phyloP scores from a whole-genome alignment of 37 sponge, comb jelly and placozoan species.

The Eunapius fragilis region DNA sequence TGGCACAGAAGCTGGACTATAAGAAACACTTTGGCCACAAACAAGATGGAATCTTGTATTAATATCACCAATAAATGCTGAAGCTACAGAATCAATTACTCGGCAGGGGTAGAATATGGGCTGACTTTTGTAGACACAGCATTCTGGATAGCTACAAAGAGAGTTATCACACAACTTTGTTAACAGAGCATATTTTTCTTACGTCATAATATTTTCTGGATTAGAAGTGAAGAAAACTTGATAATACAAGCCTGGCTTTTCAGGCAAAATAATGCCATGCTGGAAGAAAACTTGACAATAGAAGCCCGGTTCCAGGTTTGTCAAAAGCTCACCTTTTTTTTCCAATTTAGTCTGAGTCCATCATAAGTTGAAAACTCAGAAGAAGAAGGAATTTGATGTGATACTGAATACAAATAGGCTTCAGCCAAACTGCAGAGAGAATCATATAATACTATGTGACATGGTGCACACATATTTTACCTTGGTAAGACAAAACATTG shows the following conservation, averaged over 20 bases:
- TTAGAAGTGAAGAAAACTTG: conserved; percentile 67
- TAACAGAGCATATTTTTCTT: not conserved
- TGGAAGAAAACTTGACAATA: conserved; percentile 9
- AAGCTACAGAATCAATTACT: conserved; percentile 21
- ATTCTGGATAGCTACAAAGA: conserved; percentile 69
- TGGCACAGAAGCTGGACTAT: conserved; percentile 12
- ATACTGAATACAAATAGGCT: conserved; percentile 65
- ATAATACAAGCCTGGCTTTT: conserved; percentile 53
- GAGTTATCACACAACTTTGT: not conserved
- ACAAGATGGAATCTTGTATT: conserved; percentile 54
- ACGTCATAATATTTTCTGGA: conserved; percentile 64
- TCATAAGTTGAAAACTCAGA: conserved; percentile 58
- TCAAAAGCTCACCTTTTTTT: conserved; percentile 66
- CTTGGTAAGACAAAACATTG: conserved; percentile 71
- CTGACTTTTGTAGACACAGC: conserved; percentile 61
- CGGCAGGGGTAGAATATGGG: conserved; percentile 39
- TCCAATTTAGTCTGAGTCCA: conserved; percentile 76
- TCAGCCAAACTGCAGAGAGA: conserved; percentile 24
- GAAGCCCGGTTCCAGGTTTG: not conserved
- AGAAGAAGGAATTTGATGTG: conserved; percentile 29
- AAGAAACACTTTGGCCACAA: conserved; percentile 55
- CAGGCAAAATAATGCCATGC: conserved; percentile 83
- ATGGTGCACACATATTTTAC: conserved; percentile 18
- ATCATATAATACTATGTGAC: not conserved
- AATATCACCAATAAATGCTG: conserved; percentile 52